Conservation (phyloP, 2,113 vertebrate species). For the Fulmarus glacialis region DNA sequence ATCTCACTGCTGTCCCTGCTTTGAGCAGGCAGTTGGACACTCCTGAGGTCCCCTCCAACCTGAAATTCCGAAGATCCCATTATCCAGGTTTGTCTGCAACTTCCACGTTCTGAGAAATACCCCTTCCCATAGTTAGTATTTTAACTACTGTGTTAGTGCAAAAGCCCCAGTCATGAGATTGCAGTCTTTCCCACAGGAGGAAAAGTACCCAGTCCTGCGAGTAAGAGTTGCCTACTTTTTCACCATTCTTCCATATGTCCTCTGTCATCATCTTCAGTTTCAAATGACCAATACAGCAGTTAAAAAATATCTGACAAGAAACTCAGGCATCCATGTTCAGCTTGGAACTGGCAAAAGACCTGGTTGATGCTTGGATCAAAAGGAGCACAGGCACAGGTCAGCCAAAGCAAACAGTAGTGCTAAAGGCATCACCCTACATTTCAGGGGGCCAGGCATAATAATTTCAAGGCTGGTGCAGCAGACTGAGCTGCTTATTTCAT, state of each 20-base stretch:
- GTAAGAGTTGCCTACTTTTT: not conserved
- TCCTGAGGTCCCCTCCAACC: not conserved
- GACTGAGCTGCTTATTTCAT: not conserved
- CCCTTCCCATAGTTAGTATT: not conserved
- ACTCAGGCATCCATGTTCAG: not conserved
- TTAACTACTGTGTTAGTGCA: not conserved
- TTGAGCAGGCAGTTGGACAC: not conserved
- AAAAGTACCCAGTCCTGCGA: not conserved
- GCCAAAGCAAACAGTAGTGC: not conserved
- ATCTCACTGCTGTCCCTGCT: not conserved
- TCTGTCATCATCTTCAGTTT: not conserved
- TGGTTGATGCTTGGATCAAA: not conserved
- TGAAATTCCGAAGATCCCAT: not conserved
- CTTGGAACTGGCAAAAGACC: not conserved
- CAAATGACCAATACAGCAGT: not conserved
- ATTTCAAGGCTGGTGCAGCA: not conserved
- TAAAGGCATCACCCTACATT: not conserved
- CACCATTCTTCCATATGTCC: not conserved
- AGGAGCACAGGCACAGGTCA: not conserved
- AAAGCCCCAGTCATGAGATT: not conserved
- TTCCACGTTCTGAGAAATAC: not conserved
- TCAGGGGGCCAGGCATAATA: not conserved
- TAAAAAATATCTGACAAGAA: not conserved
- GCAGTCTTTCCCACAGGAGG: not conserved
- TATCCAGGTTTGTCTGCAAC: not conserved